Base-by-base conservation (phyloP, 1,140 invertebrate genomes). In the Drosophila sturtevanti region DNA sequence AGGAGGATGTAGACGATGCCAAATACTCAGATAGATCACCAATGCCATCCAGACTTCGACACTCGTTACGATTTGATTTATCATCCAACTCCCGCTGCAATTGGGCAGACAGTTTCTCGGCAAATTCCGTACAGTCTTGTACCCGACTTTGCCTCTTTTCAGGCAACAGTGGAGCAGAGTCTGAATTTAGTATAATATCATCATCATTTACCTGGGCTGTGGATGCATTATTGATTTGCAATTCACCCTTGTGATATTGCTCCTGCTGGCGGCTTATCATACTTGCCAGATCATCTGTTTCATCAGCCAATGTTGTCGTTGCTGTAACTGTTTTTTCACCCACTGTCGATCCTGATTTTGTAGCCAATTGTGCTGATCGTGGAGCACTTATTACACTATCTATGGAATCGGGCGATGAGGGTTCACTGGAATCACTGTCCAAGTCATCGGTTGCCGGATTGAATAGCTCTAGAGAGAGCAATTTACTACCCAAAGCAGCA, bases 401-500 rank as follows among this genome's bases (percentile, higher is more conserved):
- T 0, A 96, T 94, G 2, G 97, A 97, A 86, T 97, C 96, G 2
- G 97, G 97, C 0, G 97, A 97, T 0, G 96, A 97, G 1, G 96
- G 95, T 16, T 96, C 96, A 73, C 96, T 96, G 0, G 96, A 97
- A 90, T 98, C 97, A 78, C 96, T 97, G 85, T 98, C 97, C 91
- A 97, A 94, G 81, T 98, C 97, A 90, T 98, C 97, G 6, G 95
- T 97, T 82, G 97, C 97, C 1, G 97, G 97, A 92, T 98, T 98
- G 81, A 97, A 98, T 5, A 98, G 92, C 90, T 98, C 97, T 58
- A 97, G 91, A 1, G 96, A 96, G 62, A 97, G 92, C 11, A 97
- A 89, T 62, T 95, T 95, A 0, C 95, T 93, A 61, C 65, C 69
- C 14, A 82, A 63, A 9, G 79, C 66, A 24, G 74, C 92, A 0